Conservation (phyloP, 1,140 invertebrate species). For the Stegodyphus dumicola region DNA sequence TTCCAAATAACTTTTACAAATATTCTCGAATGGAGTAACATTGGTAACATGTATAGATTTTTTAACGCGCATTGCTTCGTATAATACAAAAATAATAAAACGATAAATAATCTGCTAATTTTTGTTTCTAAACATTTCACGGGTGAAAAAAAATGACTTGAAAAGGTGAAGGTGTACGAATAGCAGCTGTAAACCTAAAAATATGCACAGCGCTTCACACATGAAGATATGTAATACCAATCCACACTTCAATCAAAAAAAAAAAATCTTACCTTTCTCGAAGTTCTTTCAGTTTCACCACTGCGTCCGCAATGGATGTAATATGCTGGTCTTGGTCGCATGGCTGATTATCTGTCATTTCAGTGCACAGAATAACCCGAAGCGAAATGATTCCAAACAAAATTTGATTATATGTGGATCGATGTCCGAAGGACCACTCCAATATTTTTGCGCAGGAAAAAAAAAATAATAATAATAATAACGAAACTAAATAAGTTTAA, state of each 20-base stretch:
- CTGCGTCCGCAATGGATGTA: conserved; percentile 52
- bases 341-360: conserved; percentile 48
- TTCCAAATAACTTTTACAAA: too few relatives aligned
- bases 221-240: neutral
- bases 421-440: neutral
- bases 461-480: neutral
- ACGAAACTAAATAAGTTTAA: neutral
- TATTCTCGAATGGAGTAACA: too few relatives aligned
- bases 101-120: too few relatives aligned
- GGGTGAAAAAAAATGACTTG: too few relatives aligned
- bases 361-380: neutral
- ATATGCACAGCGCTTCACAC: neutral
- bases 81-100: too few relatives aligned
- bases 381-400: neutral
- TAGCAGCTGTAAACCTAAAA: neutral
- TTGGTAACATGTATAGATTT: too few relatives aligned
- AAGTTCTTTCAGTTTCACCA: conserved; percentile 50
- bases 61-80: too few relatives aligned
- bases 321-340: conserved; percentile 41
- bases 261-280: conserved; percentile 43
- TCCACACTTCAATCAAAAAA: neutral
- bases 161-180: neutral
- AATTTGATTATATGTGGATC: neutral
- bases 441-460: neutral
- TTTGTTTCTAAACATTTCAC: too few relatives aligned